Conservation (phyloP, 2,797 vertebrate species). For the Acipenser oxyrinchus region DNA sequence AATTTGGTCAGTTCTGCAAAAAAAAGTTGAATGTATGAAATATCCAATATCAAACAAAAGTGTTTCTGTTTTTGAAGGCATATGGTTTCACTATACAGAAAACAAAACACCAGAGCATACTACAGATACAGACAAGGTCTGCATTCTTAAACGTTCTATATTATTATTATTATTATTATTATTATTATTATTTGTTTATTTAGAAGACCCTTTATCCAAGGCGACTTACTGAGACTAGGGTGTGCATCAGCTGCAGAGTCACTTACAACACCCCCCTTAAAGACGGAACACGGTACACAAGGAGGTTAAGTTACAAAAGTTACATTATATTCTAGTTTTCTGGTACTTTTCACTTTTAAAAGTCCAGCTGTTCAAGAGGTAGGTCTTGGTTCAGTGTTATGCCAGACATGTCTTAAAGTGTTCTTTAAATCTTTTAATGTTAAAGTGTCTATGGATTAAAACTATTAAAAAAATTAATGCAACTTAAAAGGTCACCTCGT, state of each 20-base stretch:
- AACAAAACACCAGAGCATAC: too few relatives aligned
- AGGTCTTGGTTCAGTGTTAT: slow-evolving; percentile 7
- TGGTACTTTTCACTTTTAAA: not conserved
- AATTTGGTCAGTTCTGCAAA: too few relatives aligned
- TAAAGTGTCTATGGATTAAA: slow-evolving; percentile 19
- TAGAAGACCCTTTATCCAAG: not conserved
- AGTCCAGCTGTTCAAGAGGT: slow-evolving; percentile 11
- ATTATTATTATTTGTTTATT: not conserved
- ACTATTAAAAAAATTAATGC: slow-evolving; percentile 25
- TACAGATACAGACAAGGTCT: not conserved
- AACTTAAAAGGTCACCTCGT: slow-evolving; percentile 30
- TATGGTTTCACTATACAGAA: too few relatives aligned
- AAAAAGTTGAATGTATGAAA: too few relatives aligned
- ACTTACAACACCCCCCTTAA: too few relatives aligned
- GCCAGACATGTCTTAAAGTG: slow-evolving; percentile 5
- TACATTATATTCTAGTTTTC: not conserved
- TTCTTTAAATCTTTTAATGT: slow-evolving; percentile 7
- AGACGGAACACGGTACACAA: too few relatives aligned
- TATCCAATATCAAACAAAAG: too few relatives aligned
- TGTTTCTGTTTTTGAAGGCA: too few relatives aligned
- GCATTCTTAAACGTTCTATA: not conserved
- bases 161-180: not conserved
- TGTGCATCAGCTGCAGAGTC: too few relatives aligned
- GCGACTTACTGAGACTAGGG: not conserved
- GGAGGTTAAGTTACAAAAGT: too few relatives aligned